These are phyloP conservation scores for Trachemys scripta DNA, from an alignment of 2,113 vertebrate species.

Conservation along the genomic window DNA sequence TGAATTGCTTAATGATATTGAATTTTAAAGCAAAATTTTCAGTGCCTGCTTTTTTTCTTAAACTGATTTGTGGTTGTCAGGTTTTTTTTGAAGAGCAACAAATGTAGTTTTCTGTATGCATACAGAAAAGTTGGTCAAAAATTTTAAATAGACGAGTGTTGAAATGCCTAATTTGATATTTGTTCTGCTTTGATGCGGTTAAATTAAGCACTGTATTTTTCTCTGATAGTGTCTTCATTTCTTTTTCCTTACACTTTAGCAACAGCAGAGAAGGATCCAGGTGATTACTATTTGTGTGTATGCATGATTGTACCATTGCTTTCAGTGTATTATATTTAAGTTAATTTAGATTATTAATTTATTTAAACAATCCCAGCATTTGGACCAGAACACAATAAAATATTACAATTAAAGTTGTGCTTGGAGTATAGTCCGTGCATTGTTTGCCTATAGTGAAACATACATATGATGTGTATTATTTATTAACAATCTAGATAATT, in stretches of 20 bases:
- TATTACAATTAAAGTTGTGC: not conserved
- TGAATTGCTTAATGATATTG: not conserved
- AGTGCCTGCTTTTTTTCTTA: not conserved
- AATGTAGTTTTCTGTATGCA: not conserved
- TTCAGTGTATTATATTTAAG: slow-evolving; percentile 18
- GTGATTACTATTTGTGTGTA: slow-evolving; percentile 71
- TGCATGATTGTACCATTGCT: slow-evolving; percentile 62
- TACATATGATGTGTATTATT: not conserved
- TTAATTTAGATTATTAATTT: not conserved
- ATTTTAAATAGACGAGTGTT: not conserved
- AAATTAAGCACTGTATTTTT: not conserved
- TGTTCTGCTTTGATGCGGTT: not conserved
- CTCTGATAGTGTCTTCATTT: slow-evolving; percentile 13
- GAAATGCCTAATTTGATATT: not conserved
- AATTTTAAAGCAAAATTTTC: not conserved
- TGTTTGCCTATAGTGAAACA: not conserved
- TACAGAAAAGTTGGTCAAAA: not conserved
- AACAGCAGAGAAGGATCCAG: slow-evolving; percentile 82
- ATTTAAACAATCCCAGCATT: not conserved
- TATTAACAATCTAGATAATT: not conserved
- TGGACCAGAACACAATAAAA: not conserved
- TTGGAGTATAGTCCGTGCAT: not conserved
- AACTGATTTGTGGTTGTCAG: not conserved
- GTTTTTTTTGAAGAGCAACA: not conserved
- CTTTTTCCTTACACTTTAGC: slow-evolving; percentile 73